phyloP scores from a whole-genome alignment of 2,888 invertebrate genomes.

The Lepidocyrtoides sp. region DNA sequence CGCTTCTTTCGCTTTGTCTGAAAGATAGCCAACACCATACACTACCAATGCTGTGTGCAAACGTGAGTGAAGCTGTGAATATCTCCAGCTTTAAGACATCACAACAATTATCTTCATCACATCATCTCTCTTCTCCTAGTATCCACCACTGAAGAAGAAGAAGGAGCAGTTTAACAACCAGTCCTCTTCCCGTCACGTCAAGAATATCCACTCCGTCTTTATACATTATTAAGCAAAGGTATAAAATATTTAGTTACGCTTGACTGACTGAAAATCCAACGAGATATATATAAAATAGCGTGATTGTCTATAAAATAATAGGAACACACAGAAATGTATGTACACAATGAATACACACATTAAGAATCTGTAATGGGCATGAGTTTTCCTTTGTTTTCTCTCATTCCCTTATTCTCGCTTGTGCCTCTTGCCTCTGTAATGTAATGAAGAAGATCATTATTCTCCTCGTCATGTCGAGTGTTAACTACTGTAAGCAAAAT shows the following conservation, averaged over 20 bases:
- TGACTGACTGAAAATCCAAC: constrained; percentile 44
- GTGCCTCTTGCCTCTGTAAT: constrained; percentile 5
- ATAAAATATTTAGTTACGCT: constrained; percentile 49
- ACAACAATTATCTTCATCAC: constrained; percentile 80
- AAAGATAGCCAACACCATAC: too few relatives aligned
- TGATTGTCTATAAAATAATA: background rate
- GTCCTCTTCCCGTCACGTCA: constrained; percentile 20
- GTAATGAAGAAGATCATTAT: constrained; percentile 57
- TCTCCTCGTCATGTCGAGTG: constrained; percentile 32
- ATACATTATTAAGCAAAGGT: constrained; percentile 39
- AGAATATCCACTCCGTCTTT: constrained; percentile 5
- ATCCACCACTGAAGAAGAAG: background rate
- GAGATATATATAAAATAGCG: background rate
- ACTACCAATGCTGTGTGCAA: constrained; percentile 4
- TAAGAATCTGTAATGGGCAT: background rate
- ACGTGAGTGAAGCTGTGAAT: constrained; percentile 67
- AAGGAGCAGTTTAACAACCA: background rate
- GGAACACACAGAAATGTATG: too few relatives aligned
- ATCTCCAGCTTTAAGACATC: constrained; percentile 73
- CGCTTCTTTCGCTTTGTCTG: constrained; percentile 11
- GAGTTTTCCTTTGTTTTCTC: constrained; percentile 20
- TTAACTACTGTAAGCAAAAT: constrained; percentile 23
- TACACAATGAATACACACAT: background rate
- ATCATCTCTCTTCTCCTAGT: constrained; percentile 38
- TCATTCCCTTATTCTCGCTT: constrained; percentile 3